Conservation (phyloP, 2,113 vertebrate species). For the Pholis gunnellus region DNA sequence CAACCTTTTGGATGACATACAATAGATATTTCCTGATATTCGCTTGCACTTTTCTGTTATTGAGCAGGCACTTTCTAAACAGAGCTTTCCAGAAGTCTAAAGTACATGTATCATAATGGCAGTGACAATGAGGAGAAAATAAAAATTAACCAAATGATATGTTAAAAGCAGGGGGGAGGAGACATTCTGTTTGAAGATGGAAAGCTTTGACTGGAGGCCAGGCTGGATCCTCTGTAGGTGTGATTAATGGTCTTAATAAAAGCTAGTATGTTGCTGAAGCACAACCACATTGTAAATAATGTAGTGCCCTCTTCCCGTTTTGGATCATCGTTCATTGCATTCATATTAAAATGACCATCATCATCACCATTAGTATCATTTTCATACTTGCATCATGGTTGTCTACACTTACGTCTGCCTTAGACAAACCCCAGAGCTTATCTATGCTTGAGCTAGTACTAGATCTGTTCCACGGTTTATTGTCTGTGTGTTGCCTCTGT, state of each 20-base stretch:
- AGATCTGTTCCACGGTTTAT: conserved; percentile 67
- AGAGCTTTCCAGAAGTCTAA: conserved; percentile 78
- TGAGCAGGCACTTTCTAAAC: conserved; percentile 84
- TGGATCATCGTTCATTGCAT: conserved; percentile 67
- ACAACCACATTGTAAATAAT: conserved; percentile 74
- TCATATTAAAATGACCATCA: conserved; percentile 59
- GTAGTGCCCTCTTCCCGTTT: conserved; percentile 63
- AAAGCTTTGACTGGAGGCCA: conserved; percentile 77
- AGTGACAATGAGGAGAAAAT: conserved; percentile 66
- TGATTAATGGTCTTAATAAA: conserved; percentile 69
- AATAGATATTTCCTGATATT: conserved; percentile 80
- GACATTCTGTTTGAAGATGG: conserved; percentile 76
- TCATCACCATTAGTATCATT: conserved; percentile 44
- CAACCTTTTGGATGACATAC: conserved; percentile 71
- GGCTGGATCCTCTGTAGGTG: conserved; percentile 74
- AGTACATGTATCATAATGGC: conserved; percentile 73
- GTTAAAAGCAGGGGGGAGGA: conserved; percentile 56
- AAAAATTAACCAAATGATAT: conserved; percentile 60
- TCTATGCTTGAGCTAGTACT: conserved; percentile 83
- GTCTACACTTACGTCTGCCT: conserved; percentile 49
- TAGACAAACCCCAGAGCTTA: conserved; percentile 69
- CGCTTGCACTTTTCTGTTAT: conserved; percentile 77
- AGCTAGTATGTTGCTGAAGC: conserved; percentile 77
- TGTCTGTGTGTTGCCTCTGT: conserved; percentile 69
- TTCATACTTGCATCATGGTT: conserved; percentile 55